phyloP scores from a whole-genome alignment of 2,113 vertebrate species.

The Elanus axillaris region DNA sequence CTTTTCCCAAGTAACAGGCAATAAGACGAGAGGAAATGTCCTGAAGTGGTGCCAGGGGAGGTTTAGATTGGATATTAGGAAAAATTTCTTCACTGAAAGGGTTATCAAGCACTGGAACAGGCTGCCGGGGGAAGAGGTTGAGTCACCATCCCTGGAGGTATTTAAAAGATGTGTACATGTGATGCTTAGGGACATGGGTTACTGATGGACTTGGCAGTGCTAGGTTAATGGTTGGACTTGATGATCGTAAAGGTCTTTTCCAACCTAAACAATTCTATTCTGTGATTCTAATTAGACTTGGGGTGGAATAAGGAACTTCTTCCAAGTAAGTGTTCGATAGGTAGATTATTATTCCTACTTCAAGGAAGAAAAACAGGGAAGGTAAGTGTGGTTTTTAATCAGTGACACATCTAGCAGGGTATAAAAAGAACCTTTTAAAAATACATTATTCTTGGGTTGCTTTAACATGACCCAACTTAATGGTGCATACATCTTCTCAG shows the following conservation, averaged over 20 bases:
- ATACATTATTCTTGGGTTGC: background rate
- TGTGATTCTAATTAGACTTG: background rate
- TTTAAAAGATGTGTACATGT: too few relatives aligned
- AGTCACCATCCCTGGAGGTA: too few relatives aligned
- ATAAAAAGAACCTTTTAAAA: background rate
- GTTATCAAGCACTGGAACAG: background rate
- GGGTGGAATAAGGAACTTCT: background rate
- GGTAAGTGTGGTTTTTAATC: background rate
- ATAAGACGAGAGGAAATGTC: too few relatives aligned
- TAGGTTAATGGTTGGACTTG: too few relatives aligned
- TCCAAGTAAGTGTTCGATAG: background rate
- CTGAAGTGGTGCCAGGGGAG: too few relatives aligned
- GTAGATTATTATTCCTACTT: background rate
- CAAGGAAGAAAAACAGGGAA: background rate
- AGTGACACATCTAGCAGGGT: background rate
- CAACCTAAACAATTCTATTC: background rate
- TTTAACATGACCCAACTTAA: background rate
- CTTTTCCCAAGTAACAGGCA: too few relatives aligned
- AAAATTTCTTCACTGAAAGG: background rate
- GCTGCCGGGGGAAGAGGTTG: too few relatives aligned
- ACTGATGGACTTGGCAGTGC: too few relatives aligned
- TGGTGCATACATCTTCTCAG: background rate
- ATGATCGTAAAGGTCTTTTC: background rate
- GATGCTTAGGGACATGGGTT: too few relatives aligned
- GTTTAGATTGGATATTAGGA: background rate